These are phyloP conservation scores for Nudaria mundana DNA, from an alignment of 2,888 invertebrate genomes.

Conservation along the genomic window DNA sequence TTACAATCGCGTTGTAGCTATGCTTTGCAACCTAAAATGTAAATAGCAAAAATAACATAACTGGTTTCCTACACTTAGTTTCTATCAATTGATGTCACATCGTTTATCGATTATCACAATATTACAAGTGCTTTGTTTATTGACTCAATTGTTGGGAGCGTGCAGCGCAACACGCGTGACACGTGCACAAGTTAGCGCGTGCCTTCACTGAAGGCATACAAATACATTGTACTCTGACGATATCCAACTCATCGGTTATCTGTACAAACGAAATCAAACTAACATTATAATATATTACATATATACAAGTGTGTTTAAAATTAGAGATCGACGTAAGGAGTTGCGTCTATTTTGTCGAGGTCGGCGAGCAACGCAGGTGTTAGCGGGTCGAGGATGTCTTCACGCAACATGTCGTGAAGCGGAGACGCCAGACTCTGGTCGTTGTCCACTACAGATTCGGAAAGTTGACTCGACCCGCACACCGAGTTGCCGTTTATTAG, in stretches of 20 bases:
- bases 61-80: slow-evolving; percentile 34
- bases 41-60: slow-evolving; percentile 23
- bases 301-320: slow-evolving; percentile 52
- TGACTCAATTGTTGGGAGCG: slow-evolving; percentile 73
- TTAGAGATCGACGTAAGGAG: slow-evolving; percentile 75
- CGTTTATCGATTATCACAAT: slow-evolving; percentile 54
- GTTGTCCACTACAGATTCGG: slow-evolving; percentile 51
- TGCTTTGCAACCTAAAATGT: slow-evolving; percentile 14
- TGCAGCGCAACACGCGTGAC: slow-evolving; percentile 51
- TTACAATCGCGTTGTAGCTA: slow-evolving; percentile 13
- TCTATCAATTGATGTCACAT: slow-evolving; percentile 47
- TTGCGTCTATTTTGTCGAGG: slow-evolving; percentile 69
- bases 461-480: slow-evolving; percentile 50
- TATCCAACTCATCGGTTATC: slow-evolving; percentile 60
- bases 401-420: slow-evolving; percentile 67
- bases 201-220: slow-evolving; percentile 77
- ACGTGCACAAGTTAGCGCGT: slow-evolving; percentile 48
- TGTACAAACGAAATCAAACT: slow-evolving; percentile 61
- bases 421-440: slow-evolving; percentile 58
- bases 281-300: slow-evolving; percentile 42
- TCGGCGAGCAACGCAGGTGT: slow-evolving; percentile 70
- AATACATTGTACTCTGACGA: slow-evolving; percentile 69
- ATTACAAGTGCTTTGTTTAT: slow-evolving; percentile 56
- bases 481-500: slow-evolving; percentile 83
- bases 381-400: slow-evolving; percentile 64